Base-by-base conservation (phyloP, 1,140 invertebrate species). In the Tetragnatha versicolor region DNA sequence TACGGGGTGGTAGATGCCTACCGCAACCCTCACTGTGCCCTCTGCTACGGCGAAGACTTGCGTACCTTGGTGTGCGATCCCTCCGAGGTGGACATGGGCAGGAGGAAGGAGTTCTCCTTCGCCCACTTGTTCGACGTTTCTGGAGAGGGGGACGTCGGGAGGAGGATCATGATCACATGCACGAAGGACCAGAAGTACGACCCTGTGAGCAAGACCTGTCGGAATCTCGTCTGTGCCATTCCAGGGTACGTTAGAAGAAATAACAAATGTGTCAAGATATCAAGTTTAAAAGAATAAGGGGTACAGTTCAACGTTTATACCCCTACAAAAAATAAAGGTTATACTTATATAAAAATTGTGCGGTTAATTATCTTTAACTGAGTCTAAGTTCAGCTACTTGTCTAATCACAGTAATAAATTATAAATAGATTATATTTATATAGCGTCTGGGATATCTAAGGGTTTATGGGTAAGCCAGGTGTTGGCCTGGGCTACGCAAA, bases 121-220 rank as follows among this genome's bases (percentile, higher is more conserved):
- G 63, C 76, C 2, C 22, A 69, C 4, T 14, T 79, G 20, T n/a
- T 79, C 3, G 76, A 79, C n/a, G 53, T 79, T 4, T 69, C 1
- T 3, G 47, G 76, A 9, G 63, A 79, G 4, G 76, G 63, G 4
- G 37, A 69, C 17, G 9, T 31, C 0, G 76, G n/a, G n/a, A n/a
- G n/a, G n/a, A n/a, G n/a, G n/a, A n/a, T n/a, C n/a, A n/a, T n/a
- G n/a, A n/a, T n/a, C n/a, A n/a, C 20, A 0, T 79, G 69, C 33
- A 31, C 33, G 1, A 55, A 77, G 0, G 81, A 82, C 7, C 81
- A 87, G 80, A 84, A 88, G 17, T 89, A 85, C 72, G 89, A 90
- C 83, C 88, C 88, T 1, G 88, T 88, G 81, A 87, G 86, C 81
- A 85, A 86, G 80, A 87, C 84, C 45, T 89, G 88, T 77, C 82